Conservation (phyloP, 2,888 invertebrate genomes). For the Drosophila dives region DNA sequence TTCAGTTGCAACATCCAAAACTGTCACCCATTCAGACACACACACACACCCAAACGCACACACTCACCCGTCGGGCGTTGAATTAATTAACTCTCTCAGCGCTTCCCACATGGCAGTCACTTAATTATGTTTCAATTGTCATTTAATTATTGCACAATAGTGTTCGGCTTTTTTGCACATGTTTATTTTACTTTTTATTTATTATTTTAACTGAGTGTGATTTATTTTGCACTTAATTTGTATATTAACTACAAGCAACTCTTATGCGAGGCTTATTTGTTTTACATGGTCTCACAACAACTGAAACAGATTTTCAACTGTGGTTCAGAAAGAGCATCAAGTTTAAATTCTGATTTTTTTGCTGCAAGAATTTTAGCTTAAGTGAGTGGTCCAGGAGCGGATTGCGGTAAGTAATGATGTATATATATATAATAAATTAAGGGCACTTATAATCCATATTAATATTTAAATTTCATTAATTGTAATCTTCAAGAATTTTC, state of each 20-base stretch:
- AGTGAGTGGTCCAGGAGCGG: conserved; percentile 50
- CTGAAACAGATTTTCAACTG: conserved; percentile 48
- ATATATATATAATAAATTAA: not conserved
- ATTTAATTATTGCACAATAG: conserved; percentile 43
- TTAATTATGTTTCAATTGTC: conserved; percentile 61
- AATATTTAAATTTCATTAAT: not conserved
- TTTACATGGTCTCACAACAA: conserved; percentile 45
- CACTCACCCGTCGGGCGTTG: conserved; percentile 55
- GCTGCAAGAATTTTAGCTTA: conserved; percentile 35
- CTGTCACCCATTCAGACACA: conserved; percentile 3
- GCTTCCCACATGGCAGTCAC: conserved; percentile 24
- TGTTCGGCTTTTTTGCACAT: conserved; percentile 20
- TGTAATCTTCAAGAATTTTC: not conserved
- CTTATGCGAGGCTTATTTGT: conserved; percentile 4
- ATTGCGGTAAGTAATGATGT: not conserved
- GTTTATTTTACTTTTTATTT: conserved; percentile 8
- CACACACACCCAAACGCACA: not conserved
- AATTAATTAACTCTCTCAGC: conserved; percentile 51
- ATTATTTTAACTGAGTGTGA: conserved; percentile 9
- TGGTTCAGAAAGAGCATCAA: conserved; percentile 21
- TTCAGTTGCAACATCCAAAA: conserved; percentile 18
- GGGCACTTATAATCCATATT: too few relatives aligned
- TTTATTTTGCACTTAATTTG: conserved; percentile 16
- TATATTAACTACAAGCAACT: conserved; percentile 5
- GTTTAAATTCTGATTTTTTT: conserved; percentile 65